A percentile compares a stretch with the other conserved stretches of the same genome.
Conservation (phyloP, 2,888 invertebrate genomes). For the Epistrophe grossulariae region DNA sequence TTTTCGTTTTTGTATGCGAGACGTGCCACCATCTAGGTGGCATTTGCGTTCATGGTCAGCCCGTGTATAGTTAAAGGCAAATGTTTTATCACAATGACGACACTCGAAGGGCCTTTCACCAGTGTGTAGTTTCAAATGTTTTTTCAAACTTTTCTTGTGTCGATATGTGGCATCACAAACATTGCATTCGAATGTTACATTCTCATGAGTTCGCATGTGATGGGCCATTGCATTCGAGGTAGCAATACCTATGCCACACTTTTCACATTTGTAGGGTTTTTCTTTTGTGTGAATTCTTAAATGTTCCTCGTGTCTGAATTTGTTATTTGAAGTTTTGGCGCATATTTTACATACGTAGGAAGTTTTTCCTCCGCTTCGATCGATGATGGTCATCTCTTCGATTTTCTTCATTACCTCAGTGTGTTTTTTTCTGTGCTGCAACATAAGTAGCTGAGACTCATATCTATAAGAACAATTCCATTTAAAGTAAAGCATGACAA, state of each 20-base stretch:
- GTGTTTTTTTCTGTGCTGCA: conserved; percentile 68
- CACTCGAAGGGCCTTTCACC: conserved; percentile 65
- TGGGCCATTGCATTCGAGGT: conserved; percentile 64
- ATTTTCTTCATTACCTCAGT: conserved; percentile 70
- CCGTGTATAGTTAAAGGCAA: conserved; percentile 58
- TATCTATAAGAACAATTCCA: conserved; percentile 45
- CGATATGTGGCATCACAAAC: conserved; percentile 68
- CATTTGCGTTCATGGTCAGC: conserved; percentile 63
- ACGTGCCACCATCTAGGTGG: conserved; percentile 43
- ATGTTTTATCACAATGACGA: conserved; percentile 56
- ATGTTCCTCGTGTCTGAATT: conserved; percentile 69
- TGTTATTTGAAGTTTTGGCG: conserved; percentile 65
- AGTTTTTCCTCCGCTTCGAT: conserved; percentile 48
- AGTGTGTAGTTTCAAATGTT: conserved; percentile 63
- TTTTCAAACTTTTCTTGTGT: conserved; percentile 64
- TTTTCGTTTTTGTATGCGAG: conserved; percentile 15
- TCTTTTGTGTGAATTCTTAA: conserved; percentile 64
- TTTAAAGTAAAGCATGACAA: background rate
- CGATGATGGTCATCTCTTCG: conserved; percentile 70
- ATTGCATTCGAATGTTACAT: conserved; percentile 67
- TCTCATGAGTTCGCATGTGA: conserved; percentile 67
- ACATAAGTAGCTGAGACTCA: conserved; percentile 55
- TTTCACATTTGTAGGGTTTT: conserved; percentile 64
- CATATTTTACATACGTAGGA: conserved; percentile 72
- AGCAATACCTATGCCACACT: conserved; percentile 58